Conservation (phyloP, 1,140 invertebrate genomes). For the Heliconius melpomene region DNA sequence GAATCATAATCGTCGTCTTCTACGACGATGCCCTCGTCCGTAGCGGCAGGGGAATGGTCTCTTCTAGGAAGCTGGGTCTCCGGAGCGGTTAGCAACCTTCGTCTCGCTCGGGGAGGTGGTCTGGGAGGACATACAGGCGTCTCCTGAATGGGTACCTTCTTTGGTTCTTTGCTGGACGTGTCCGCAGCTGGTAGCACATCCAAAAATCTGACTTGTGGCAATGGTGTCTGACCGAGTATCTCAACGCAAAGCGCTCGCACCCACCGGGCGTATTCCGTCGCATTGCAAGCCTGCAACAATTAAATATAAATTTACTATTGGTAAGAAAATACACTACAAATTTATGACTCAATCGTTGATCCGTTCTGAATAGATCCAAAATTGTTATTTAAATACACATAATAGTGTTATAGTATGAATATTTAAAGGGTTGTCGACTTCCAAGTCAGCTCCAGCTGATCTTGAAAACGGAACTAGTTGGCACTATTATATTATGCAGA, state of each 20-base stretch:
- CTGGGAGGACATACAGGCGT: constrained; percentile 64
- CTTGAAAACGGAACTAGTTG: constrained; percentile 45
- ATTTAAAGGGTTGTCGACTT: constrained; percentile 36
- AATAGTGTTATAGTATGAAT: constrained; percentile 37
- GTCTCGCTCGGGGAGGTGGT: constrained; percentile 68
- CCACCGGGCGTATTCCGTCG: constrained; percentile 74
- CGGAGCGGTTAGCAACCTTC: constrained; percentile 64
- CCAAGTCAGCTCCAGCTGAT: background rate
- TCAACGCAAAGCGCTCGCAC: constrained; percentile 75
- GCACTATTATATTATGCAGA: constrained; percentile 40
- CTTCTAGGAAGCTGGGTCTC: constrained; percentile 68
- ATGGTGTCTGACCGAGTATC: constrained; percentile 73
- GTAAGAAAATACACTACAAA: constrained; percentile 26
- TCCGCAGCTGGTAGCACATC: constrained; percentile 72
- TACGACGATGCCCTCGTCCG: constrained; percentile 79
- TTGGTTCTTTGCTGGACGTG: constrained; percentile 63
- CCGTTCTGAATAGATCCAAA: constrained; percentile 35
- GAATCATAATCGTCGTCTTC: constrained; percentile 80
- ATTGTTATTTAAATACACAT: constrained; percentile 42
- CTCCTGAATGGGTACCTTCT: constrained; percentile 59
- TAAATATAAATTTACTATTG: constrained; percentile 35
- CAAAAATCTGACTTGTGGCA: constrained; percentile 73
- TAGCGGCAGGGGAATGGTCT: constrained; percentile 73
- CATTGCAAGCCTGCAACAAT: constrained; percentile 77
- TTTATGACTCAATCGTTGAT: constrained; percentile 38